phyloP scores from a whole-genome alignment of 2,797 vertebrate genomes.

The Brotula barbata region DNA sequence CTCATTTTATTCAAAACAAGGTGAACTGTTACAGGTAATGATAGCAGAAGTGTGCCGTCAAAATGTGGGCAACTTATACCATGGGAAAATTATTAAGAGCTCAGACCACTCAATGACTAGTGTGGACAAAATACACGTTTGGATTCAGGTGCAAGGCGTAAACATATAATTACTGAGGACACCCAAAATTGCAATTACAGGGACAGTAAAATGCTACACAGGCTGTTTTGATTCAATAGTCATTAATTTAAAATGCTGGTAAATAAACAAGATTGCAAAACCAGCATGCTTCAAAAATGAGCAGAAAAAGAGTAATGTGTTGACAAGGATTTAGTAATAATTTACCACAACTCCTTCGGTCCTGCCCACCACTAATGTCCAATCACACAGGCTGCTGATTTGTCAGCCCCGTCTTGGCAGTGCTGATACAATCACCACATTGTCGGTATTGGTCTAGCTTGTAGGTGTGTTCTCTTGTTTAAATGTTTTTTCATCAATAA shows the following conservation, averaged over 20 bases:
- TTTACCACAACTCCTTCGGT: conserved; percentile 53
- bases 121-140: conserved; percentile 47
- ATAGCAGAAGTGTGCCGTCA: not conserved
- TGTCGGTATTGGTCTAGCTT: conserved; percentile 22
- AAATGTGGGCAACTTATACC: conserved; percentile 23
- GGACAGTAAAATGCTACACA: conserved; percentile 12
- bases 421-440: conserved; percentile 20
- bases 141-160: conserved; percentile 16
- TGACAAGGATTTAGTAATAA: conserved; percentile 66
- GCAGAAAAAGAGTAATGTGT: conserved; percentile 23
- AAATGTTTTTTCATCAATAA: not conserved
- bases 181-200: conserved; percentile 64
- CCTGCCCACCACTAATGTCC: conserved; percentile 51
- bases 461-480: not conserved
- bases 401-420: conserved; percentile 47
- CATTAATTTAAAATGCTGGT: conserved; percentile 50
- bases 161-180: conserved; percentile 64
- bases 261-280: conserved; percentile 53
- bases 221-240: conserved; percentile 46
- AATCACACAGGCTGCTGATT: conserved; percentile 52
- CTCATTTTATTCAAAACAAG: too few relatives aligned
- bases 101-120: conserved; percentile 39
- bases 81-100: conserved; percentile 46
- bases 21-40: too few relatives aligned
- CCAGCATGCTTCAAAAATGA: conserved; percentile 8